Base-by-base conservation (phyloP, 2,888 invertebrate species). In the Trichacis sp. region DNA sequence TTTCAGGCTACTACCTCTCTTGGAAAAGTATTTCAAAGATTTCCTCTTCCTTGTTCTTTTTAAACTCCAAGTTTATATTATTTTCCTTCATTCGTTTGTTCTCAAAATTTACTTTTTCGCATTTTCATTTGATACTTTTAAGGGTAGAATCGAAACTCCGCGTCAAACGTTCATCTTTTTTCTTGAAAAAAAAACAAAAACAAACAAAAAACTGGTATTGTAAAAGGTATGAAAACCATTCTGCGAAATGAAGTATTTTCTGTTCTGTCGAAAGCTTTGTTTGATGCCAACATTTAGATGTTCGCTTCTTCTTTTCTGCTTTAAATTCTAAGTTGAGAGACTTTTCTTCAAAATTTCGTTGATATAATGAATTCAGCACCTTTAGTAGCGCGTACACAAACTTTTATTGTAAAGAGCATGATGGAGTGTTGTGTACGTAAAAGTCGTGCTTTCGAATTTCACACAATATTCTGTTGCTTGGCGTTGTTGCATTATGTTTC, bases 371-470 rank as follows among this genome's bases (percentile, higher is more conserved):
- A 36, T 15, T 49, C 50, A 36, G 54, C 54, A 61, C 55, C 50
- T 54, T 61, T 51, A 3, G 61, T 61, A 61, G 61, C 33, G 50
- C 45, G 55, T 54, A 61, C 55, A 61, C 46, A 42, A 55, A 47
- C 43, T n/a, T 61, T 51, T 36, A 49, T 12, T n/a, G 33, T 11
- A 33, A 46, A 56, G 55, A 53, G 54, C 54, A 54, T 51, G 55
- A 50, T 51, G 50, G 55, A 55, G 36, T 57, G 40, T 62, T 51
- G 45, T 62, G 56, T 52, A 56, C 56, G 47, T 49, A 36, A n/a
- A n/a, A 63, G 48, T 62, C 40, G 50, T 50, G 63, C 63, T 24
- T 53, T 57, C 52, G 57, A 45, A 24, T 57, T 52, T 63, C 56
- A 57, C 36, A 6, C 11, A 9, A 11, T 52, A 33, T 40, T 63